These are phyloP conservation scores for Cyrtonyx montezumae DNA, from an alignment of 2,113 vertebrate species.

Conservation along the genomic window DNA sequence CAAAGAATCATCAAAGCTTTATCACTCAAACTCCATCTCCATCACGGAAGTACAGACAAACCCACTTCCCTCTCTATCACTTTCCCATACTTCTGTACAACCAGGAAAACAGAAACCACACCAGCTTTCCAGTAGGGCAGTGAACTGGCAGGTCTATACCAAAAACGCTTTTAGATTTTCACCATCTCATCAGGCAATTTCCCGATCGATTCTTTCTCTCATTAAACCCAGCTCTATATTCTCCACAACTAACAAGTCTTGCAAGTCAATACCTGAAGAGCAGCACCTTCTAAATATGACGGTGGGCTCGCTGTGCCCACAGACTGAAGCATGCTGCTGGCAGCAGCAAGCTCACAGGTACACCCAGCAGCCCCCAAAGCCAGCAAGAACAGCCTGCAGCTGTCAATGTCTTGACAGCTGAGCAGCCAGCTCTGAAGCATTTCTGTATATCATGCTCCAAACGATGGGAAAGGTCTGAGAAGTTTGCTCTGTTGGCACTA, in stretches of 20 bases:
- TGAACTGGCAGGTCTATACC: neutral
- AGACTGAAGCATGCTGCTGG: neutral
- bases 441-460: neutral
- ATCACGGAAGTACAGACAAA: neutral
- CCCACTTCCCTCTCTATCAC: neutral
- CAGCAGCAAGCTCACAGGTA: neutral
- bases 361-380: neutral
- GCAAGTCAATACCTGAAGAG: neutral
- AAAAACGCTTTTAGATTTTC: neutral
- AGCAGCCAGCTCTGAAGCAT: neutral
- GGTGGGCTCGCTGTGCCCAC: neutral
- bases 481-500: neutral
- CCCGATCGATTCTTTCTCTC: neutral
- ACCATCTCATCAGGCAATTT: neutral
- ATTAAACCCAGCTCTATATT: neutral
- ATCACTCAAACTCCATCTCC: neutral
- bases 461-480: neutral
- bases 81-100: neutral
- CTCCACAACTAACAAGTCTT: neutral
- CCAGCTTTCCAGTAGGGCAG: neutral
- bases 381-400: neutral
- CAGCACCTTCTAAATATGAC: neutral
- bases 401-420: too few relatives aligned
- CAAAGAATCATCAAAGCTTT: neutral
- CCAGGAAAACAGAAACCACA: neutral